These are phyloP conservation scores for Rhineura floridana DNA, from an alignment of 2,113 vertebrate genomes.

Conservation along the genomic window DNA sequence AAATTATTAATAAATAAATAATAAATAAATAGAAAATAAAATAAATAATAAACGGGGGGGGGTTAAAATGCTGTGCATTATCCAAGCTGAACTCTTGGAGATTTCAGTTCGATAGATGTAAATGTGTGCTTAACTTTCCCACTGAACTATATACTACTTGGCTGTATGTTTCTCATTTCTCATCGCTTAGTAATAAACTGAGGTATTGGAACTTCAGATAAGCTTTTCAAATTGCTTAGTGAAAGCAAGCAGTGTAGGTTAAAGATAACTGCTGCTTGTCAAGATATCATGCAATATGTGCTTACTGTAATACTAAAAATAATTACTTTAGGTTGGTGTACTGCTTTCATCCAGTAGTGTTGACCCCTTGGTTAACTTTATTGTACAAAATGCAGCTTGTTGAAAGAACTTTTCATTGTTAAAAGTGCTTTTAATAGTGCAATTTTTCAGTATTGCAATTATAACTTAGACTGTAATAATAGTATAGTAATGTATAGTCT, in stretches of 20 bases:
- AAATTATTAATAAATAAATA: no score
- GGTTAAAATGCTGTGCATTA: neutral
- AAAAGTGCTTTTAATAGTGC: slow-evolving; percentile 38
- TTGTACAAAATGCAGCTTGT: slow-evolving; percentile 71
- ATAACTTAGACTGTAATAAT: slow-evolving; percentile 54
- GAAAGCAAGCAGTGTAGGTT: neutral
- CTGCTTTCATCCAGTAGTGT: slow-evolving; percentile 76
- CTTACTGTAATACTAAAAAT: neutral
- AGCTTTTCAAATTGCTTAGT: no score
- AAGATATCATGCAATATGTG: slow-evolving; percentile 29
- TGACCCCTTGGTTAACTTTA: slow-evolving; percentile 83
- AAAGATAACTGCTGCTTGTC: slow-evolving; percentile 19
- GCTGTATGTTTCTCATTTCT: slow-evolving; percentile 2
- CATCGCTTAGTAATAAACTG: neutral
- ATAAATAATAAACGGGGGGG: no score
- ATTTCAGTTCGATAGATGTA: neutral
- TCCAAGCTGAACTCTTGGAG: neutral
- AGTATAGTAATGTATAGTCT: slow-evolving; percentile 69
- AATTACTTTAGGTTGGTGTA: slow-evolving; percentile 55
- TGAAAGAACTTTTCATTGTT: slow-evolving; percentile 72
- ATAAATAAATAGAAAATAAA: neutral
- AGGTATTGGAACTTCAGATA: neutral
- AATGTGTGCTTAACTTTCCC: neutral
- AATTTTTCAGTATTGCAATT: slow-evolving; percentile 51
- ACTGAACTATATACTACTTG: neutral